A percentile compares a stretch with the other conserved stretches of the same genome.
phyloP scores from a whole-genome alignment of 2,888 invertebrate species.

The Actias luna region DNA sequence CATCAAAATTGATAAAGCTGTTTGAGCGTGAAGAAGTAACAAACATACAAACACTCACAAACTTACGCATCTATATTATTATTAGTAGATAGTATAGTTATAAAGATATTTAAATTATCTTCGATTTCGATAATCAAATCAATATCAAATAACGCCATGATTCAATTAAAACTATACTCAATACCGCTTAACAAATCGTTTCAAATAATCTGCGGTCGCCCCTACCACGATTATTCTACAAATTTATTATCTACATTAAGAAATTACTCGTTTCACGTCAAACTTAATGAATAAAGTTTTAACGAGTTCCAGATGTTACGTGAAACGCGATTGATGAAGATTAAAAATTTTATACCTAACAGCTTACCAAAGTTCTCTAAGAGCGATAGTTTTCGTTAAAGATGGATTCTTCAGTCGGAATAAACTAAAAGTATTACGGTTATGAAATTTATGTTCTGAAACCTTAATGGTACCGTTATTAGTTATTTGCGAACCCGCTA shows the following conservation, averaged over 20 bases:
- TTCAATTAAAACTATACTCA: not conserved
- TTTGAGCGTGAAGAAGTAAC: no score
- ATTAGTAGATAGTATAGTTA: no score
- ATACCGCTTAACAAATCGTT: not conserved
- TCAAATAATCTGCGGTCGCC: not conserved
- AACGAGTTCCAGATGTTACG: not conserved
- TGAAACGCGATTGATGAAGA: not conserved
- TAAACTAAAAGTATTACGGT: no score
- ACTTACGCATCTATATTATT: no score
- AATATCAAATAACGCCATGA: not conserved
- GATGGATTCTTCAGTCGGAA: not conserved
- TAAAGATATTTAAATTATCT: no score
- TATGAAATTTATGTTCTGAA: no score
- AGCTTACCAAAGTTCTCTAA: not conserved
- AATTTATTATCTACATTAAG: not conserved
- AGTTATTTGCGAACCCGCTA: no score
- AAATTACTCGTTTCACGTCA: constrained; percentile 10
- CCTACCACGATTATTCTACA: not conserved
- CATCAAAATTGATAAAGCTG: no score
- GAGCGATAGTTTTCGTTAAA: not conserved
- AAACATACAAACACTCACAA: no score
- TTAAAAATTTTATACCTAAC: not conserved
- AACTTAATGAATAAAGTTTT: constrained; percentile 15
- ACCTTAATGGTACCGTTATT: no score
- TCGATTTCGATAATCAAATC: not conserved